A percentile compares a stretch with the other conserved stretches of the same genome.
Evolutionary conservation across 2,888 invertebrate genomes (phyloP).

Genomic region (Myathropa florea): DNA sequence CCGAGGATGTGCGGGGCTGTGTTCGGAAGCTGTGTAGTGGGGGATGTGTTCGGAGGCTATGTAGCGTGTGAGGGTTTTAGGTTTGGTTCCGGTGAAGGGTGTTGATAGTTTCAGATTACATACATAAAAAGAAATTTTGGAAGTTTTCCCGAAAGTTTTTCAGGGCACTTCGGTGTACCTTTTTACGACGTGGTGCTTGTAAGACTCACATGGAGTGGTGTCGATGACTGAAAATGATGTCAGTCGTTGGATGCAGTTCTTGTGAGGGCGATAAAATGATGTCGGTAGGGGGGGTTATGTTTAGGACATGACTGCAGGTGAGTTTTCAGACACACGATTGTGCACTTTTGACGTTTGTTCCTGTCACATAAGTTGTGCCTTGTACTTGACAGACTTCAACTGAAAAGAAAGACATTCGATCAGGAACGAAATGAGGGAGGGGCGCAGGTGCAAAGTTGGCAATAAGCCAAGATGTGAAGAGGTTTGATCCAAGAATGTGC

Average conservation of each 20-base stretch:
- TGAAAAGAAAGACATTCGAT: too few species aligned
- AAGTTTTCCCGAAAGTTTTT: neutral
- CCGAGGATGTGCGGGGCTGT: too few species aligned
- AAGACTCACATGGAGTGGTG: neutral
- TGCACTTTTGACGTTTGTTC: neutral
- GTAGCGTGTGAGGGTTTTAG: too few species aligned
- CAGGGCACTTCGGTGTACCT: neutral
- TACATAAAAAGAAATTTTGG: neutral
- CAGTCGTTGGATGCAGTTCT: neutral
- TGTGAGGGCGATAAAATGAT: too few species aligned
- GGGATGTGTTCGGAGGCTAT: too few species aligned
- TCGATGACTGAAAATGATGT: neutral
- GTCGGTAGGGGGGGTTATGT: too few species aligned
- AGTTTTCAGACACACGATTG: neutral
- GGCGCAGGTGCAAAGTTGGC: too few species aligned
- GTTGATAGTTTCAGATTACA: neutral
- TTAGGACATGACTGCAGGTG: neutral
- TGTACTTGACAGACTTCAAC: neutral
- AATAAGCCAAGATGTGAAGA: too few species aligned
- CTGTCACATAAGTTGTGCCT: neutral
- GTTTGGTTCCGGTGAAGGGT: neutral
- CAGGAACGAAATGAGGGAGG: too few species aligned
- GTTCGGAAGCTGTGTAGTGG: too few species aligned
- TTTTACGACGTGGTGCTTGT: neutral
- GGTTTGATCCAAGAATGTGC: too few species aligned